Evolutionary conservation across 2,113 vertebrate genomes (phyloP).

Genomic region (Anthoscopus minutus): DNA sequence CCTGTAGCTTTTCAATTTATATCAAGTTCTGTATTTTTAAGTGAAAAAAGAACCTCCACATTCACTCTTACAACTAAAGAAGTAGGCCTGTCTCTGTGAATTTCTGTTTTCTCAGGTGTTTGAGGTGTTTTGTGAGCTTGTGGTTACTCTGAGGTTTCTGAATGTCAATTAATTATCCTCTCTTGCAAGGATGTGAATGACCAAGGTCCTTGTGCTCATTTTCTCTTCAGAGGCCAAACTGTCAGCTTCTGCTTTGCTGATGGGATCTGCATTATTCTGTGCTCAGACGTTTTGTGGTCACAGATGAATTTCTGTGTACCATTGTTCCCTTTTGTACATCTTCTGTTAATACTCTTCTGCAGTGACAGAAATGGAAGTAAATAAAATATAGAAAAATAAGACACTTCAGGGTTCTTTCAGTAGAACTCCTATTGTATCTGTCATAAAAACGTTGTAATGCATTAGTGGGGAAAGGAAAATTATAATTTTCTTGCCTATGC

Average conservation of each 20-base stretch:
- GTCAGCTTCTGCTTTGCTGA: neutral
- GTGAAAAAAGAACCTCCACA: neutral
- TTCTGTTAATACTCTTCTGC: neutral
- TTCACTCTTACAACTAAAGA: neutral
- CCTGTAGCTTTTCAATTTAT: neutral
- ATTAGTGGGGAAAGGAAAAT: neutral
- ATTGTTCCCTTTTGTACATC: neutral
- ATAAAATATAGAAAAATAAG: neutral
- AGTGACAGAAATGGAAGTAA: neutral
- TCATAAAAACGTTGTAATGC: neutral
- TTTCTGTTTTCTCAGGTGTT: neutral
- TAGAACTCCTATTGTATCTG: neutral
- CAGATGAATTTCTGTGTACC: neutral
- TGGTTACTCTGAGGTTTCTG: neutral
- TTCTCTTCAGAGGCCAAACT: neutral
- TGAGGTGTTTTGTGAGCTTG: neutral
- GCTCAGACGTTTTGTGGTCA: neutral
- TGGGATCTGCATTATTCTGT: neutral
- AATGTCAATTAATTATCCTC: neutral
- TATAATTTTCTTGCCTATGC: rapidly evolving
- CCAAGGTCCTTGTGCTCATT: neutral
- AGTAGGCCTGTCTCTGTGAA: neutral
- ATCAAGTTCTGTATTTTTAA: neutral
- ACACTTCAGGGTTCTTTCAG: neutral
- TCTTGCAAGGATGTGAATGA: neutral